Evolutionary conservation across 2,888 invertebrate genomes (phyloP), one percentile per base, ranked within the genome.

Genomic region (Tribolium freemani): DNA sequence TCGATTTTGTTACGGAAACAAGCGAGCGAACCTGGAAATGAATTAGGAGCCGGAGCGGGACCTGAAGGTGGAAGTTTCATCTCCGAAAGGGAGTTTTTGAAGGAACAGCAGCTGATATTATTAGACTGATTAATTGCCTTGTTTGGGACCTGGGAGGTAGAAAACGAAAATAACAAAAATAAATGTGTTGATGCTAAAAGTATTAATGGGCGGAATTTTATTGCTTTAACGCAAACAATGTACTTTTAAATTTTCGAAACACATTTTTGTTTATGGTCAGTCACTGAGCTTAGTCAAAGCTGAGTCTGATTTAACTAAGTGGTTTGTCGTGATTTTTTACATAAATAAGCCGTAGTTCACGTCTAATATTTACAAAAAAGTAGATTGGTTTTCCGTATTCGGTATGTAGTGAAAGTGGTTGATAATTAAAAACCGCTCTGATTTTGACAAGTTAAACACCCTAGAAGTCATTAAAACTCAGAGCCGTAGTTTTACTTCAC

Each of bases 71-170:
- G 21, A 51, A 21, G 51, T 51, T 21, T 51, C 21, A 38, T 38
- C 38, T 38, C 38, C 38, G 38, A n/a, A 21, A 16, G 20, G n/a
- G 16, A 20, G 5, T 51, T 51, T 51, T 51, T 16, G n/a, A 9
- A n/a, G 51, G 51, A 51, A 51, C 6, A 9, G 51, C 20, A 2
- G 21, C 20, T 38, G 8, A 38, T 6, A 20, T 16, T 51, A 51
- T 51, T 20, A 51, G 21, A 16, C 51, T 51, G 51, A 51, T 51
- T 51, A 51, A 51, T 51, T 20, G 51, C 51, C 9, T 51, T 51
- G 51, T 51, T 51, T 51, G 51, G 51, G 51, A 20, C 8, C 21
- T 51, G 13, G 1, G 11, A 10, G 50, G 26, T 26, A 3, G 26
- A 3, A 26, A 26, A 26, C 38, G 38, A 38, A 38, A 38, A 38